Evolutionary conservation across 2,113 vertebrate species (phyloP).

Genomic region (Ptychochromis oligacanthus): DNA sequence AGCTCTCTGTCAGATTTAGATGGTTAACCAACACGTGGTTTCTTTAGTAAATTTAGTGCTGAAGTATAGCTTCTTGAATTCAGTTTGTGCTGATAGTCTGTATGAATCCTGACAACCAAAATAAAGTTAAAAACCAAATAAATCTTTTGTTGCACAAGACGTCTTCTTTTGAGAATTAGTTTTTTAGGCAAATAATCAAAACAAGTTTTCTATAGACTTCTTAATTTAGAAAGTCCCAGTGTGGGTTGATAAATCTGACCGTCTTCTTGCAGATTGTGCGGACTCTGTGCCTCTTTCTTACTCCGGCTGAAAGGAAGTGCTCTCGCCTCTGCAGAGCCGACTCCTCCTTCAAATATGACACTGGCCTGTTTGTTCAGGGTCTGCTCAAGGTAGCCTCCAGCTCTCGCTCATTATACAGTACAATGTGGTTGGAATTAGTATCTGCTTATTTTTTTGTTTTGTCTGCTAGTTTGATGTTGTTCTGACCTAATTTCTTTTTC

Average conservation of each 20-base stretch:
- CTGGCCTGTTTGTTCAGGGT: slow-evolving; percentile 96
- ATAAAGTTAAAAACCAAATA: background rate
- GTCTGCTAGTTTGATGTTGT: slow-evolving; percentile 12
- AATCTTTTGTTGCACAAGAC: background rate
- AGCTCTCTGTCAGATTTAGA: background rate
- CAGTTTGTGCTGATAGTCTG: background rate
- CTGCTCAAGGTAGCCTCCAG: slow-evolving; percentile 88
- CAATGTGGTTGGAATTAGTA: background rate
- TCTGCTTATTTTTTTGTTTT: background rate
- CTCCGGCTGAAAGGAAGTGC: slow-evolving; percentile 90
- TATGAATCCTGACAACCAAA: background rate
- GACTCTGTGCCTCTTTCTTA: slow-evolving; percentile 95
- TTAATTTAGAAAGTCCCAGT: background rate
- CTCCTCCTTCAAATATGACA: slow-evolving; percentile 93
- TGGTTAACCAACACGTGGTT: background rate
- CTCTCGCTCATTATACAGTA: background rate
- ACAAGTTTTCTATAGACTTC: background rate
- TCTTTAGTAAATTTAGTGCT: background rate
- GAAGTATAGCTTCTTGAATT: background rate
- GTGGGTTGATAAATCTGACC: background rate
- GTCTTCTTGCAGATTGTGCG: slow-evolving; percentile 85
- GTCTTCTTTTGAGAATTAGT: background rate
- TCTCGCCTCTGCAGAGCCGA: slow-evolving; percentile 91
- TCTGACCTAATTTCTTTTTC: slow-evolving; percentile 15
- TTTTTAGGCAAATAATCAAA: background rate